phyloP scores from a whole-genome alignment of 2,113 vertebrate species.

The Notothenia coriiceps region DNA sequence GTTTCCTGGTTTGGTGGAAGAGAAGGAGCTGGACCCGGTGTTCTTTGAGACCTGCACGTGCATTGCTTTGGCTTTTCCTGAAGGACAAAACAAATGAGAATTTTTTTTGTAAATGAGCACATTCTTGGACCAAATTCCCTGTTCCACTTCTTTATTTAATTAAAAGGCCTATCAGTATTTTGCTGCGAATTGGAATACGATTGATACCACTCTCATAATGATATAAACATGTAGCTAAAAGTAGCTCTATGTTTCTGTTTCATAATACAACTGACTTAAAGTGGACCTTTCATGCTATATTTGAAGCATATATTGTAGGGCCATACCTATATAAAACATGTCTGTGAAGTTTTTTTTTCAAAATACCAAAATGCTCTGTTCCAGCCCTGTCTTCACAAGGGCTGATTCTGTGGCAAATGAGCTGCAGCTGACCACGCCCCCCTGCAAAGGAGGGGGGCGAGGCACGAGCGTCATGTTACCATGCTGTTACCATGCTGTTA shows the following conservation, averaged over 20 bases:
- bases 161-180: not conserved
- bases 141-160: too few relatives aligned
- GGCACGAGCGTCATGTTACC: too few relatives aligned
- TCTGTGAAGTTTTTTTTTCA: too few relatives aligned
- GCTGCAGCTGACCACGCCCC: too few relatives aligned
- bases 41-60: slow-evolving; percentile 27
- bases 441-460: too few relatives aligned
- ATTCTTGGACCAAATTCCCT: not conserved
- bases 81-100: slow-evolving; percentile 16
- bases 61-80: slow-evolving; percentile 51
- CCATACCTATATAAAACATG: too few relatives aligned
- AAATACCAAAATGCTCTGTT: too few relatives aligned
- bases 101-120: not conserved
- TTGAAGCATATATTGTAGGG: too few relatives aligned
- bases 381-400: too few relatives aligned
- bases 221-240: not conserved
- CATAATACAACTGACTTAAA: not conserved
- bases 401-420: too few relatives aligned
- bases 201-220: not conserved
- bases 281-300: too few relatives aligned
- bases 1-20: slow-evolving; percentile 23
- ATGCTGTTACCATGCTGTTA: too few relatives aligned
- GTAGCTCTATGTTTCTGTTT: not conserved
- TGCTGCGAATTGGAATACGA: not conserved
- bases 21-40: not conserved